A percentile compares a stretch with the other conserved stretches of the same genome.
These are phyloP conservation scores for Caenorhabditis imperialis DNA, from an alignment of 2,888 invertebrate genomes.

Conservation along the genomic window DNA sequence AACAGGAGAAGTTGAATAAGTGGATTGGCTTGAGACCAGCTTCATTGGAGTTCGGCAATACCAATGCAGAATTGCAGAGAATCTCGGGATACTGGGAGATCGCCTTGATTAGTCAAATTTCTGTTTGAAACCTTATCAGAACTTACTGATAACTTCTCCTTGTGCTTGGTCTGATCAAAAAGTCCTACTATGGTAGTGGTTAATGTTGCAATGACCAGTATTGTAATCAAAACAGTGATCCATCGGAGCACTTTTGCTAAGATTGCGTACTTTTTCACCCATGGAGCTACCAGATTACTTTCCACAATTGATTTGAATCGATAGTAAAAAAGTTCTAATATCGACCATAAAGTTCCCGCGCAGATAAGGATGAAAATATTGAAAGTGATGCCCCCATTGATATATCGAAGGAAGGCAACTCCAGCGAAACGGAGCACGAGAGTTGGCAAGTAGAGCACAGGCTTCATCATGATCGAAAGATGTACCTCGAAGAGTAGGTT, in stretches of 20 bases:
- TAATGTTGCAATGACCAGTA: background rate
- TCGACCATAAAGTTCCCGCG: conserved; percentile 23
- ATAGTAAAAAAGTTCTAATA: conserved; percentile 39
- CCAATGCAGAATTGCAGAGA: conserved; percentile 29
- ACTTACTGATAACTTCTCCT: conserved; percentile 21
- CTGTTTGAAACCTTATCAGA: no score
- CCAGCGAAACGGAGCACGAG: conserved; percentile 29
- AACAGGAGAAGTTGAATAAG: conserved; percentile 25
- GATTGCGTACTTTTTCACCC: conserved; percentile 24
- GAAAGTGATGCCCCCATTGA: conserved; percentile 36
- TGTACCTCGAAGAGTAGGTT: conserved; percentile 37
- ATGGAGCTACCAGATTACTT: conserved; percentile 3
- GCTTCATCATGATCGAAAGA: conserved; percentile 32
- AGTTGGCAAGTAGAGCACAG: conserved; percentile 33
- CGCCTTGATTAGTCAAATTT: conserved; percentile 12
- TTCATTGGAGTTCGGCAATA: conserved; percentile 5
- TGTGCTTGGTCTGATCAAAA: conserved; percentile 36
- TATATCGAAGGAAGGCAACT: conserved; percentile 6
- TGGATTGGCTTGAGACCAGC: conserved; percentile 39
- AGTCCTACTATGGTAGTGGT: conserved; percentile 16
- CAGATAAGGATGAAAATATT: conserved; percentile 25
- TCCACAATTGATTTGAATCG: conserved; percentile 37
- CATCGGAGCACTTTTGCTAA: background rate
- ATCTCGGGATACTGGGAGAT: conserved; percentile 31
- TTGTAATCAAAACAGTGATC: background rate